Percentiles rank a stretch among this genome's conserved stretches.
These are phyloP conservation scores for Trachurus trachurus DNA, from an alignment of 2,797 vertebrate species.

Conservation along the genomic window DNA sequence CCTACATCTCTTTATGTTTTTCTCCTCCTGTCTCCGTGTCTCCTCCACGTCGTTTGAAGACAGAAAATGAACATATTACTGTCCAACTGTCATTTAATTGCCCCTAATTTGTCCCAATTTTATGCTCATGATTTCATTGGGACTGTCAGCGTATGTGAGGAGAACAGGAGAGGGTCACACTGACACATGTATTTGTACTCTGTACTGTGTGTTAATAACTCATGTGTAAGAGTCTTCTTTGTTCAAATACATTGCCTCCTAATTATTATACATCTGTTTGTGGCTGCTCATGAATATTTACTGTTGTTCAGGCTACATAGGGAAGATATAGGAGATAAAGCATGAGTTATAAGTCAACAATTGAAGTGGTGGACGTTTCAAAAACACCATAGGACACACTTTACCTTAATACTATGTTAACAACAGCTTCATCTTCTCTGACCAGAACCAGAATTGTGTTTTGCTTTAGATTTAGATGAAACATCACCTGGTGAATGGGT, in stretches of 20 bases:
- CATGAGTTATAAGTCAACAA: too few relatives aligned
- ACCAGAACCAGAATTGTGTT: too few relatives aligned
- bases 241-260: not conserved
- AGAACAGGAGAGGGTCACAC: slow-evolving; percentile 37
- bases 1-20: not conserved
- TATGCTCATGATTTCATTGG: slow-evolving; percentile 75
- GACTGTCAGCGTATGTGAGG: slow-evolving; percentile 68
- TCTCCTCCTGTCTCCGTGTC: slow-evolving; percentile 5
- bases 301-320: not conserved
- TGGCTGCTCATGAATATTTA: not conserved
- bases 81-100: slow-evolving; percentile 80
- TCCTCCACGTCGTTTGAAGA: slow-evolving; percentile 24
- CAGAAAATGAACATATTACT: slow-evolving; percentile 62
- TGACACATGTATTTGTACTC: slow-evolving; percentile 13
- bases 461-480: too few relatives aligned
- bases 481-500: too few relatives aligned
- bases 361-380: too few relatives aligned
- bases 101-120: slow-evolving; percentile 81
- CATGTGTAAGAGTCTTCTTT: not conserved
- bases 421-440: too few relatives aligned
- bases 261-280: slow-evolving; percentile 1
- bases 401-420: too few relatives aligned
- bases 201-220: slow-evolving; percentile 19
- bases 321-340: not conserved
- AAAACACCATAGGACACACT: too few relatives aligned